Base-by-base conservation (phyloP, 1,140 invertebrate species). In the Drosophila tropicalis region DNA sequence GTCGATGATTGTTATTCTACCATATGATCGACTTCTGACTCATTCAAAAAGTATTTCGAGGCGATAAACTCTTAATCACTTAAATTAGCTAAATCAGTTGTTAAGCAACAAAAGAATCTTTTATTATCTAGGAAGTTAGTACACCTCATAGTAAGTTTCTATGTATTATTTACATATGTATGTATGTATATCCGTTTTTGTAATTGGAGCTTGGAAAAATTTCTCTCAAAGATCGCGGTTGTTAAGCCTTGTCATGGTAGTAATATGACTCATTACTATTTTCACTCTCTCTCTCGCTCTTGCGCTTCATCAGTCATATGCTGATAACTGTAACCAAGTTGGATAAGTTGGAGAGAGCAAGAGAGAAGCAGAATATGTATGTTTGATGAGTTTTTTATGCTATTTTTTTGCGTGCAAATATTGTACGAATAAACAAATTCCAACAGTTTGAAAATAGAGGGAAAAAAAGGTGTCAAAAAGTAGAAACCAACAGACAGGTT, bases 301-400 rank as follows among this genome's bases (percentile, higher is more conserved):
- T 19, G 2, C 2, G 5, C 32, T 34, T 36, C 55, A 57, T 57
- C 41, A 40, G 12, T 29, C 22, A 56, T 19, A 61, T n/a, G 32
- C 69, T 73, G 82, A 86, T 85, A 85, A 81, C 67, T 84, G 55
- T 78, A 66, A 56, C 55, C 41, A 62, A n/a, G 61, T 62, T 72
- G 62, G 44, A 10, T 51, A 22, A 29, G 29, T n/a, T 47, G 15
- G 15, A 41, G 41, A 72, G 62, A 62, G 9, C 17, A 61, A 41
- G 62, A 62, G 19, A 58, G 62, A 22, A 55, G 62, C 29, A 39
- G 19, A 22, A 36, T 44, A 13, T 13, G 6, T 19, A 75, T 58
- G 62, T 36, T 17, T 62, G 61, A 61, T 69, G 60, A 13, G 5
- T 62, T 64, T 41, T 72, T 72, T 40, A 64, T 47, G 29, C 57